Evolutionary conservation across 1,140 invertebrate species (phyloP).

Genomic region (Psix sp.): DNA sequence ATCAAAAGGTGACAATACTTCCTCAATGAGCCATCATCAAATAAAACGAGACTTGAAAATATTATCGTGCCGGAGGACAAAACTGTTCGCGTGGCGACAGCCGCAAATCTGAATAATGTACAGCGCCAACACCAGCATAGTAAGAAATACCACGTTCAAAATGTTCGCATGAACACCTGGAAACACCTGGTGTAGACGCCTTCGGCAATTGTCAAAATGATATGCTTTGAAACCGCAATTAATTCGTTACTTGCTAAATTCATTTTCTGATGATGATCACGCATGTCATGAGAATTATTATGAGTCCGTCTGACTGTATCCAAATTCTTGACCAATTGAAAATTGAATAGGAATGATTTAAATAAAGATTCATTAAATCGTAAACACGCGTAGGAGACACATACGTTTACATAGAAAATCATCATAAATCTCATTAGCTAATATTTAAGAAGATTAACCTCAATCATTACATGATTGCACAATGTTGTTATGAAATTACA

Average conservation of each 20-base stretch:
- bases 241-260: conserved; percentile 35
- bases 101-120: conserved; percentile 70
- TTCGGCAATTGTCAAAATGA: conserved; percentile 47
- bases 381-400: no score
- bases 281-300: no score
- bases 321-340: no score
- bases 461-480: background rate
- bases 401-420: conserved; percentile 3
- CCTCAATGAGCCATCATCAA: conserved; percentile 44
- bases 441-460: conserved; percentile 17
- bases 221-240: conserved; percentile 41
- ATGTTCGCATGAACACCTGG: conserved; percentile 45
- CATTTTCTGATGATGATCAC: no score
- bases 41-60: conserved; percentile 42
- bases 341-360: no score
- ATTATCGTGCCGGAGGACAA: conserved; percentile 52
- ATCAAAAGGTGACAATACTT: conserved; percentile 7
- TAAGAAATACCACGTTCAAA: conserved; percentile 59
- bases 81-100: conserved; percentile 59
- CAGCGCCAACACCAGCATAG: conserved; percentile 62
- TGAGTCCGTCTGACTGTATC: no score
- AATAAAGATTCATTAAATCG: no score
- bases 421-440: conserved; percentile 2
- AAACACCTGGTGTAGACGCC: conserved; percentile 57
- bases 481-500: conserved; percentile 10